Conservation (phyloP, 2,888 invertebrate genomes). For the Diplazon laetatorius region DNA sequence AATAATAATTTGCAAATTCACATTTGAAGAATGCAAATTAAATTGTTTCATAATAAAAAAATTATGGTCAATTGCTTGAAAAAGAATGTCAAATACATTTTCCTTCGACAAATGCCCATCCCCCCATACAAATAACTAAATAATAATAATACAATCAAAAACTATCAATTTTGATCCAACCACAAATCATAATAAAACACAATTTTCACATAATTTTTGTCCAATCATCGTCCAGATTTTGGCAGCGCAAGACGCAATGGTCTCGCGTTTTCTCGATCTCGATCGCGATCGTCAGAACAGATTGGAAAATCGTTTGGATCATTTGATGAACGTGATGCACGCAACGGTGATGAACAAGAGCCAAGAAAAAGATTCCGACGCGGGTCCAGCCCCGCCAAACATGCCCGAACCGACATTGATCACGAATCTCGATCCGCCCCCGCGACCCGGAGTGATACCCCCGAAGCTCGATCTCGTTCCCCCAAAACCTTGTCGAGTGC, state of each 20-base stretch:
- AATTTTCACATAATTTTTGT: too few species aligned
- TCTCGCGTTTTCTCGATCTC: conserved; percentile 77
- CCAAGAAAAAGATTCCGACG: conserved; percentile 67
- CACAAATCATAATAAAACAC: too few species aligned
- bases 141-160: too few species aligned
- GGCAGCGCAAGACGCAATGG: conserved; percentile 80
- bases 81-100: too few species aligned
- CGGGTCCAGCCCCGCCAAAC: conserved; percentile 37
- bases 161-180: too few species aligned
- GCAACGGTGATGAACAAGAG: conserved; percentile 76
- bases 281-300: conserved; percentile 80
- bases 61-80: too few species aligned
- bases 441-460: conserved; percentile 77
- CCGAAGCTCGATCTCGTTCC: conserved; percentile 80
- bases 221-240: conserved; percentile 72
- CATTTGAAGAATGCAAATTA: too few species aligned
- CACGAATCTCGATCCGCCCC: conserved; percentile 75
- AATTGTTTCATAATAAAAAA: too few species aligned
- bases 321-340: conserved; percentile 79
- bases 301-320: conserved; percentile 79
- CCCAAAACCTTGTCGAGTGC: conserved; percentile 80
- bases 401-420: conserved; percentile 70
- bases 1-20: too few species aligned
- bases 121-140: too few species aligned
- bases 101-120: too few species aligned